Base-by-base conservation (phyloP, 2,888 invertebrate genomes). In the Coecobrya sp. region DNA sequence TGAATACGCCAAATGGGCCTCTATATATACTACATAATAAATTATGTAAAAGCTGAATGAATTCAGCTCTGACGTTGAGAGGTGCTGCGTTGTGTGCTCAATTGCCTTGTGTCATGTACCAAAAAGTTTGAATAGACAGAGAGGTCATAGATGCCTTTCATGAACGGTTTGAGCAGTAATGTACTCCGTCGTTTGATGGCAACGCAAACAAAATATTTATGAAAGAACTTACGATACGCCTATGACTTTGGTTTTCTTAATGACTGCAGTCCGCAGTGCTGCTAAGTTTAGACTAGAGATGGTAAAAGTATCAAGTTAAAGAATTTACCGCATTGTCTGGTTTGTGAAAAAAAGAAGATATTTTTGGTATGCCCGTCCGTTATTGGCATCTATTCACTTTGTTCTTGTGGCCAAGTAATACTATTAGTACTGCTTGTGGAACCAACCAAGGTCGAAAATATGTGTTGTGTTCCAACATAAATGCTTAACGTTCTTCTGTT, bases 91-190 rank as follows among this genome's bases (percentile, higher is more conserved):
- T 49, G 59, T 59, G 27, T 11, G 25, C 65, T 7, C 22, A 19
- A 65, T 10, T 49, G 49, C 13, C 3, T 10, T 49, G 49, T 10
- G 36, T 7, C 36, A 36, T 7, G 36, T 36, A 36, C 36, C 36
- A 62, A 73, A 73, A 13, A n/a, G 42, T 42, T 19, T 49, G 2
- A 55, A n/a, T 19, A 36, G 55, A 30, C 36, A 55, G n/a, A n/a
- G 42, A 5, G 22, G 5, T 25, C 62, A 25, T 10, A 59, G 55
- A 36, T 4, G 22, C 62, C 45, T 65, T 45, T 73, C 45, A 73
- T 59, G 36, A 84, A 84, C 62, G 1, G 52, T 59, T 84, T 19
- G 62, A 84, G 11, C 55, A 36, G 45, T 45, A 55, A 59, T 76
- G 19, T 49, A 7, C 25, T 65, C 22, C 25, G 19, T 8, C 22